Base-by-base conservation (phyloP, 2,888 invertebrate genomes). In the Lasioglossum zephyrum region DNA sequence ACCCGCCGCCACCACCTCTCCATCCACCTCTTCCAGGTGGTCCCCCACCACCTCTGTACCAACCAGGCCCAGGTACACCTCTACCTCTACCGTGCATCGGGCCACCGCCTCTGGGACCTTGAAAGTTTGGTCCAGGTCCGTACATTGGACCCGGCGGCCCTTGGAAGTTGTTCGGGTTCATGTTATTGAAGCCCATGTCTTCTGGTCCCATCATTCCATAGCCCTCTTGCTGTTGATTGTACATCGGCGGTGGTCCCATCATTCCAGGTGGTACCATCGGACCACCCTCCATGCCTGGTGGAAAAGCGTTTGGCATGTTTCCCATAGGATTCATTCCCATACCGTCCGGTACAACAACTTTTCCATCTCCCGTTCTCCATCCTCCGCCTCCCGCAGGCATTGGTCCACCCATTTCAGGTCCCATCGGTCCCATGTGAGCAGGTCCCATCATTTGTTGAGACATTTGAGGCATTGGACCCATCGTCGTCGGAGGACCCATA, bases 1-100 rank as follows among this genome's bases (percentile, higher is more conserved):
- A 95, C 53, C 96, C 96, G 77, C 94, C 96, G 85, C 96, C 96
- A 63, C 96, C 96, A 66, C 94, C 96, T 86, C 96, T 96, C 82
- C 96, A 96, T 22, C 96, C 95, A 63, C 96, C 95, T 84, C 95
- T 94, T 36, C 95, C 95, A 11, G 87, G 91, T 18, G 86, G 91
- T 9, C 90, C 92, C 18, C 91, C 95, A 93, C 94, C 94, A 44
- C 93, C 93, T 76, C 94, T 93, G 92, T 95, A 96, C 95, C 95
- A 95, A 66, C 95, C 95, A 22, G 93, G 93, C 0, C 93, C 93
- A 31, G 94, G 94, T 41, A 95, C 90, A 78, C 95, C 93, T 89
- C 95, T 91, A 82, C 95, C 95, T 22, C 92, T 90, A 13, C 87
- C 92, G 47, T 93, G 94, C 91, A 93, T 93, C 1, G 93, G 93